Base-by-base conservation (phyloP, 1,140 invertebrate species). In the Protaetia brevitarsis region DNA sequence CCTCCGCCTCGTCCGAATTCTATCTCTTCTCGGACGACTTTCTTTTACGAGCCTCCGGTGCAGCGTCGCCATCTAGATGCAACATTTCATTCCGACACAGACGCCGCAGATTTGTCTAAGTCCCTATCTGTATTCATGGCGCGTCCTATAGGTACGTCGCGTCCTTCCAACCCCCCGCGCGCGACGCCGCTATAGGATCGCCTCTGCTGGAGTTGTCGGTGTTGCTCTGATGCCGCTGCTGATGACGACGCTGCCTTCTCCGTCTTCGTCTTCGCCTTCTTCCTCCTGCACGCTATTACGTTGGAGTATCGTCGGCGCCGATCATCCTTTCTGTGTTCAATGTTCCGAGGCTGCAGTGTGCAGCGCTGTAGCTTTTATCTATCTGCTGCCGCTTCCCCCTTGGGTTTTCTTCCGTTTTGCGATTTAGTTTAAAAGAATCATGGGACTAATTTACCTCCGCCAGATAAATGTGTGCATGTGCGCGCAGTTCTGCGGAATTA, bases 391-490 rank as follows among this genome's bases (percentile, higher is more conserved):
- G 4, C 3, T n/a, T 45, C 10, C n/a, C 41, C 41, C 23, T 19
- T 19, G 13, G 41, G 41, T 45, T 45, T 45, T 13, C 13, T n/a
- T n/a, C n/a, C n/a, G n/a, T n/a, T n/a, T n/a, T n/a, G 41, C 41
- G 41, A 45, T 45, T 45, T 45, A 45, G 41, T 45, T 45, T 45
- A 45, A 45, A 45, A 45, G 41, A 45, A 45, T 45, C 41, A 45
- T 45, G 41, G 41, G 41, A 45, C 41, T 45, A 45, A 45, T 45
- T 45, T 45, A 45, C 41, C 23, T 45, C 13, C 16, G 19, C 10
- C 13, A 45, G 13, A 45, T 45, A 45, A 45, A 45, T 45, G 41
- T n/a, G n/a, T n/a, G n/a, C n/a, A n/a, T n/a, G n/a, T n/a, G n/a
- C n/a, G n/a, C n/a, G n/a, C n/a, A n/a, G n/a, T n/a, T n/a, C n/a